phyloP scores from a whole-genome alignment of 2,113 vertebrate genomes.

The Cebidichthys violaceus region DNA sequence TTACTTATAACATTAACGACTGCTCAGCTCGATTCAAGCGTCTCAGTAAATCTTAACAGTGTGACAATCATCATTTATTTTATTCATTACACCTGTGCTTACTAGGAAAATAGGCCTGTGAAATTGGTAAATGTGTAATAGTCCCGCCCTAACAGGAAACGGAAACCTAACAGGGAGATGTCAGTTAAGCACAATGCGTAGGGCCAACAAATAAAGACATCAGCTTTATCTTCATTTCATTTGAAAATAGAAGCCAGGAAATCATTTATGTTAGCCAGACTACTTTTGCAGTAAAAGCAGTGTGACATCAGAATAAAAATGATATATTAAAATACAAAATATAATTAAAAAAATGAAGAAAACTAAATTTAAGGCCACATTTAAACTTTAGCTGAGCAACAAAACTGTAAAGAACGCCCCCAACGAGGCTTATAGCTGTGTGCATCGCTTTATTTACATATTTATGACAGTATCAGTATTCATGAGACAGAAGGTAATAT shows the following conservation, averaged over 20 bases:
- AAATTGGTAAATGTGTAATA: not conserved
- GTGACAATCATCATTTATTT: not conserved
- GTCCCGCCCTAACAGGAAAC: not conserved
- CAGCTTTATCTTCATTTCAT: not conserved
- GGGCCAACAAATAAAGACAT: not conserved
- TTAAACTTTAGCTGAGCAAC: slow-evolving; percentile 26
- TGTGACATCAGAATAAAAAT: slow-evolving; percentile 7
- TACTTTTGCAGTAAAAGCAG: not conserved
- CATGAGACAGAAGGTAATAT: slow-evolving; percentile 58
- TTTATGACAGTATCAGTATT: slow-evolving; percentile 58
- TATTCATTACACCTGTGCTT: not conserved
- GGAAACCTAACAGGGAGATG: not conserved
- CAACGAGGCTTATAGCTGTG: slow-evolving; percentile 7
- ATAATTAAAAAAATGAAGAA: not conserved
- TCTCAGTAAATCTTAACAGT: not conserved
- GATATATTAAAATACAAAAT: not conserved
- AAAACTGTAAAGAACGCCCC: not conserved
- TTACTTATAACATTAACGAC: not conserved
- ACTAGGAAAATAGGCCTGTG: not conserved
- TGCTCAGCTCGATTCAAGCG: not conserved
- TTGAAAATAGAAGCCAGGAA: not conserved
- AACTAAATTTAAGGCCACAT: not conserved
- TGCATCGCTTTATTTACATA: slow-evolving; percentile 46
- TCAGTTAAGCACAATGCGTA: not conserved
- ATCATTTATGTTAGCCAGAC: not conserved